Evolutionary conservation across 2,888 invertebrate species (phyloP).

Genomic region (Amiota communis): DNA sequence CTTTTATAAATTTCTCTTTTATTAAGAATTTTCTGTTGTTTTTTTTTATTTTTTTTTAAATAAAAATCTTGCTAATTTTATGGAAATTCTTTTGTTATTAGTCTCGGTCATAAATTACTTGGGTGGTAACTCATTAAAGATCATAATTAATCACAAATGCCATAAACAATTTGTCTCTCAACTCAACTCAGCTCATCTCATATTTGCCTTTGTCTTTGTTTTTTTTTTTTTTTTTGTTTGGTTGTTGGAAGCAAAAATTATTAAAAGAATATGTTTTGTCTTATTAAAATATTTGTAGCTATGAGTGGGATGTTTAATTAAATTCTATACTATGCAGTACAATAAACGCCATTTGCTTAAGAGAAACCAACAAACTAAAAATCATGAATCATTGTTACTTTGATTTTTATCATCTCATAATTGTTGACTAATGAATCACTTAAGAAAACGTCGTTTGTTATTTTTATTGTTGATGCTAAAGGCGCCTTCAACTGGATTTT

Average conservation of each 20-base stretch:
- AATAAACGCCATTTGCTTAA: no score
- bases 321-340: not conserved
- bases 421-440: conserved; percentile 19
- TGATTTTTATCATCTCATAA: conserved; percentile 1
- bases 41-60: not conserved
- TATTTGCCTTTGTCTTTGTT: not conserved
- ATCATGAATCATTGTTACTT: not conserved
- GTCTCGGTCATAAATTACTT: not conserved
- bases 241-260: not conserved
- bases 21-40: not conserved
- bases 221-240: no score
- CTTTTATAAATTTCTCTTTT: no score
- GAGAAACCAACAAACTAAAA: not conserved
- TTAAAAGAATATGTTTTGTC: no score
- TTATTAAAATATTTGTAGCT: not conserved
- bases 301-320: conserved; percentile 1
- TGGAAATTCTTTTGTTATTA: no score
- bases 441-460: not conserved
- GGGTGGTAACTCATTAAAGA: not conserved
- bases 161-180: no score
- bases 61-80: no score
- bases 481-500: not conserved
- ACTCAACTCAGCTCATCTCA: not conserved
- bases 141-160: conserved; percentile 1
- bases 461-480: not conserved